Evolutionary conservation across 30 jellyfish, hydroid and myxozoan species (phyloP).

Genomic region (Aurelia sp.): DNA sequence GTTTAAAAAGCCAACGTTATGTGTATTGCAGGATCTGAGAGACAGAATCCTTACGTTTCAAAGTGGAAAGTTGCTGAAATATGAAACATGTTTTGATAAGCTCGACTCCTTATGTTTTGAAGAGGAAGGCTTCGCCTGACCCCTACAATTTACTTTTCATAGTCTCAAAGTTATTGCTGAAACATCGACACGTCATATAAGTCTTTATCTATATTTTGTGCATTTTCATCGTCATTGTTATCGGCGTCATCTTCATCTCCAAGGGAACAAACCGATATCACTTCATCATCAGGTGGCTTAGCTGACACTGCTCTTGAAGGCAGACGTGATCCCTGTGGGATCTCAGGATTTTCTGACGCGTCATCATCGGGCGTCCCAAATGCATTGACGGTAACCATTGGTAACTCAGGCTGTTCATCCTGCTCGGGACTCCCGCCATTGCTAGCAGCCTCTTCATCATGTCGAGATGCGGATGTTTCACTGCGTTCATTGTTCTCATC

Average conservation of each 20-base stretch:
- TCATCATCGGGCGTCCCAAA: conserved; percentile 47
- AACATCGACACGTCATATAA: conserved; percentile 34
- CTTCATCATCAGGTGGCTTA: conserved; percentile 28
- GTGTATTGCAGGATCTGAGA: too few relatives aligned
- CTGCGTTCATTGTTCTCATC: neutral
- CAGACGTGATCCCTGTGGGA: conserved; percentile 5
- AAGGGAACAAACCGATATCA: conserved; percentile 60
- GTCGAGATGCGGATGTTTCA: neutral
- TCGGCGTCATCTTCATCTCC: conserved; percentile 60
- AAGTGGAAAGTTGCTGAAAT: too few relatives aligned
- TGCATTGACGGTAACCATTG: conserved; percentile 58
- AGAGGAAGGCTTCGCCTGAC: too few relatives aligned
- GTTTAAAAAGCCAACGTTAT: too few relatives aligned
- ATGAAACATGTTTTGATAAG: too few relatives aligned
- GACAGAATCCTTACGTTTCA: too few relatives aligned
- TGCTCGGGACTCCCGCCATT: conserved; percentile 17
- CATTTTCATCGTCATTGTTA: conserved; percentile 21
- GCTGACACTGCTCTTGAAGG: conserved; percentile 14
- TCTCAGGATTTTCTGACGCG: neutral
- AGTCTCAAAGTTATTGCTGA: neutral
- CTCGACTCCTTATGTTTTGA: too few relatives aligned
- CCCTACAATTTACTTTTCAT: too few relatives aligned
- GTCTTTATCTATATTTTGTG: conserved; percentile 3
- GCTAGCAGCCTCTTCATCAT: conserved; percentile 1
- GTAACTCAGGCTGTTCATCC: conserved; percentile 14